Evolutionary conservation across 64 coral and sea anemone genomes (phyloP).

Genomic region (Pocillopora damicornis): DNA sequence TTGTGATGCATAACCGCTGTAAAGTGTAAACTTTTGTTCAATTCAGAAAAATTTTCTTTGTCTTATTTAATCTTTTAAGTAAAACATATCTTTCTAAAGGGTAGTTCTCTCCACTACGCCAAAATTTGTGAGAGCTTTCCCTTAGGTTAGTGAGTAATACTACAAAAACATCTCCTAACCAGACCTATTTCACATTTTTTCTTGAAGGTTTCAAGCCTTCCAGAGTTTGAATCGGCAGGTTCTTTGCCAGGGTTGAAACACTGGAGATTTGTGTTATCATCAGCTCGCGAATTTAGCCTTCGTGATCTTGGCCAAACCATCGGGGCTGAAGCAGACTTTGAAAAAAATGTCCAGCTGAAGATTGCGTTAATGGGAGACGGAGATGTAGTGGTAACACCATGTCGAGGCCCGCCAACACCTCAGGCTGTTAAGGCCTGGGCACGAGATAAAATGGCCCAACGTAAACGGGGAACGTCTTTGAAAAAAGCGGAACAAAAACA

Average conservation of each 20-base stretch:
- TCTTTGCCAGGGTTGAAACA: constrained; percentile 64
- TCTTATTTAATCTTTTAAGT: neutral
- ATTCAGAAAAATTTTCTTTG: neutral
- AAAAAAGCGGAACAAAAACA: neutral
- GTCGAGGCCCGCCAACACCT: constrained; percentile 38
- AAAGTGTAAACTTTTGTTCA: too few relatives aligned
- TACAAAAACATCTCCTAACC: neutral
- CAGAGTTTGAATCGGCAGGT: constrained; percentile 63
- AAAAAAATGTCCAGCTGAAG: constrained; percentile 57
- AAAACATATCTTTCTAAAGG: neutral
- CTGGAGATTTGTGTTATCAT: constrained; percentile 59
- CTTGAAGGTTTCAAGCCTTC: constrained; percentile 58
- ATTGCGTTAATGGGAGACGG: constrained; percentile 75
- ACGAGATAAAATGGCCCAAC: constrained; percentile 39
- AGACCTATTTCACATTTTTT: neutral
- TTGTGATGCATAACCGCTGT: too few relatives aligned
- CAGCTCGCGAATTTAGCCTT: constrained; percentile 38
- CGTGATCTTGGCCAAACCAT: constrained; percentile 31
- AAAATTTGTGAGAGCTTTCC: too few relatives aligned
- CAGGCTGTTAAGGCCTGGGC: constrained; percentile 54
- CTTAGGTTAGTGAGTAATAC: too few relatives aligned
- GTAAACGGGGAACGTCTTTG: neutral
- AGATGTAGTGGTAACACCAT: constrained; percentile 62
- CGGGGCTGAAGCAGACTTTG: constrained; percentile 38
- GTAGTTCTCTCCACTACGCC: too few relatives aligned